phyloP scores from a whole-genome alignment of 2,113 vertebrate genomes.

The Paracyprichromis sp. region DNA sequence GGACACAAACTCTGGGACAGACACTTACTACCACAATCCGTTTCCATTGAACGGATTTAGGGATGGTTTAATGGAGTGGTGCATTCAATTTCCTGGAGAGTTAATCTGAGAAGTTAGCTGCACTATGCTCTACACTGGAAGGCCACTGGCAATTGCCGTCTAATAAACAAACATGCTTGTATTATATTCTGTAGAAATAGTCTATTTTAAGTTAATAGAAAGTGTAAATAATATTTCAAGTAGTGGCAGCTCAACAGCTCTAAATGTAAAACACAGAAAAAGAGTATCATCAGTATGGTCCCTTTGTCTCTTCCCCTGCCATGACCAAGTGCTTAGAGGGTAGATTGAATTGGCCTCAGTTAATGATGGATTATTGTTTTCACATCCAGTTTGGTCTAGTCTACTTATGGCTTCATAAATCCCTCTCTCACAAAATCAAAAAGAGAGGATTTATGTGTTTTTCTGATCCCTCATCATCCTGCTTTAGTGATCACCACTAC shows the following conservation, averaged over 20 bases:
- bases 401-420: slow-evolving; percentile 47
- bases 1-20: not conserved
- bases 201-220: not conserved
- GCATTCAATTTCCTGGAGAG: not conserved
- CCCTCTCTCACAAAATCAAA: slow-evolving; percentile 2
- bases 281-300: not conserved
- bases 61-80: not conserved
- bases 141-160: not conserved
- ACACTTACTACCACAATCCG: not conserved
- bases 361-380: slow-evolving; percentile 52
- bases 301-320: not conserved
- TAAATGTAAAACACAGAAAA: not conserved
- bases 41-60: not conserved
- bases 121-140: not conserved
- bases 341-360: slow-evolving; percentile 41
- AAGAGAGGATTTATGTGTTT: slow-evolving; percentile 1
- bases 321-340: not conserved
- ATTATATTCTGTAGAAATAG: not conserved
- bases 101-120: not conserved
- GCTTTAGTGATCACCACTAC: not conserved
- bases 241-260: not conserved
- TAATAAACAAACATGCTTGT: not conserved
- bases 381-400: slow-evolving; percentile 1
- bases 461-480: not conserved
- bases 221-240: not conserved